Conservation (phyloP, 2,113 vertebrate genomes). For the Natator depressus region DNA sequence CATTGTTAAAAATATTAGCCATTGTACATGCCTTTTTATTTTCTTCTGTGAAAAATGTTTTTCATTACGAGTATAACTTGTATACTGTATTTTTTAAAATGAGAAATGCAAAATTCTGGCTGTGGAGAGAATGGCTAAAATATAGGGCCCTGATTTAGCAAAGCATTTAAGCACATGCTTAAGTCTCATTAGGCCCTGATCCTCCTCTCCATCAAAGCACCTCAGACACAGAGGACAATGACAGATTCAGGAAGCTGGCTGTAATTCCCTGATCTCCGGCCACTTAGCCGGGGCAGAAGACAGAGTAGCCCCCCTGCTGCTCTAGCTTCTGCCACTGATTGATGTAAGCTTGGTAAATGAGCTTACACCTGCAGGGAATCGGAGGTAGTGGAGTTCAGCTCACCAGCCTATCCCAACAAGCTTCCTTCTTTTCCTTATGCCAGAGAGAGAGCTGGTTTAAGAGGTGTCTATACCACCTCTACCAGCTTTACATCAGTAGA, state of each 20-base stretch:
- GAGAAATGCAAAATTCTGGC: neutral
- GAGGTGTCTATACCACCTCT: rapidly evolving
- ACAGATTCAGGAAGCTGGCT: neutral
- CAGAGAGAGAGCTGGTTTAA: neutral
- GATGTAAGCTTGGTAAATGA: slow-evolving; percentile 34
- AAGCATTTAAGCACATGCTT: neutral
- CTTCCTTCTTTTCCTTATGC: neutral
- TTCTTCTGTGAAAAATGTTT: slow-evolving; percentile 45
- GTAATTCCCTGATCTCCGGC: neutral
- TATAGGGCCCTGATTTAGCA: neutral
- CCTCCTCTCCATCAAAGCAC: neutral
- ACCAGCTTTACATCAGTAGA: neutral
- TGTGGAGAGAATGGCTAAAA: neutral
- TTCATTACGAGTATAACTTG: slow-evolving; percentile 1
- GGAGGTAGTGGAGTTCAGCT: slow-evolving; percentile 1
- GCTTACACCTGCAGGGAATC: slow-evolving; percentile 46
- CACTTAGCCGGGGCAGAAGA: neutral
- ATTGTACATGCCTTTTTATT: neutral
- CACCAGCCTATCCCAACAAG: rapidly evolving
- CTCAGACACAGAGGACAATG: rapidly evolving
- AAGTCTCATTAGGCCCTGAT: slow-evolving; percentile 19
- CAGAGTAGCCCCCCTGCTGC: slow-evolving; percentile 32
- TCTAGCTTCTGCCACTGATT: neutral
- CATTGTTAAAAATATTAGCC: neutral
- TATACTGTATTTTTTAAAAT: neutral